A percentile compares a stretch with the other conserved stretches of the same genome.
phyloP scores from a whole-genome alignment of 2,888 invertebrate genomes.

The Orthosia incerta region DNA sequence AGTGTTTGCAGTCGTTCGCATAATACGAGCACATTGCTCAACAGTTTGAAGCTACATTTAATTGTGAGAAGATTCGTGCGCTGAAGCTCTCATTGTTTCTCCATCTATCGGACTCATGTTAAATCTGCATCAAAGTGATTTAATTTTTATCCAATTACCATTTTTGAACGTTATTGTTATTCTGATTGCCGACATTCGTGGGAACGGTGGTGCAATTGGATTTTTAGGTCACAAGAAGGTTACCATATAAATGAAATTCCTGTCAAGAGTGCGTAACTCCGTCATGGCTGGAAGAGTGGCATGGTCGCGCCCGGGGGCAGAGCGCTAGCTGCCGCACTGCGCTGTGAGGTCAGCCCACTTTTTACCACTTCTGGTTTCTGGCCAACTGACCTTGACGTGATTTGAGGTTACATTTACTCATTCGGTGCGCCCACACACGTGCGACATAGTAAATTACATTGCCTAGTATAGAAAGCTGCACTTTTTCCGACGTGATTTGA shows the following conservation, averaged over 20 bases:
- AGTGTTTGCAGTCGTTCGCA: slow-evolving; percentile 62
- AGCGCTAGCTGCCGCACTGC: slow-evolving; percentile 76
- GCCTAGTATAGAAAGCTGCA: slow-evolving; percentile 84
- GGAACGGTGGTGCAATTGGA: slow-evolving; percentile 54
- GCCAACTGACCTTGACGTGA: slow-evolving; percentile 82
- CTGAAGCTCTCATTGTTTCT: slow-evolving; percentile 72
- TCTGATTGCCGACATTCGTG: slow-evolving; percentile 54
- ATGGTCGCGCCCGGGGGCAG: slow-evolving; percentile 49
- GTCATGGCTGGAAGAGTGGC: slow-evolving; percentile 55
- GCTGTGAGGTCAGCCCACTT: slow-evolving; percentile 83
- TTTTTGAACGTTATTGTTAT: slow-evolving; percentile 51
- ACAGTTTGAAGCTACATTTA: slow-evolving; percentile 67
- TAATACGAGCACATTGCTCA: slow-evolving; percentile 68
- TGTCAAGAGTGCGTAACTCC: slow-evolving; percentile 65
- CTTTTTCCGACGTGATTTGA: slow-evolving; percentile 85
- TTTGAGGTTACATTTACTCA: slow-evolving; percentile 85
- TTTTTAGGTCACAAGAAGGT: slow-evolving; percentile 51
- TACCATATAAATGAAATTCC: slow-evolving; percentile 60
- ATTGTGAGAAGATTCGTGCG: slow-evolving; percentile 75
- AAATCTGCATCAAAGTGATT: slow-evolving; percentile 54
- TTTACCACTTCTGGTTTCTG: slow-evolving; percentile 85
- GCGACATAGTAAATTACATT: slow-evolving; percentile 74
- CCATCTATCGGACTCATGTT: slow-evolving; percentile 61
- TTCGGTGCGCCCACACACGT: slow-evolving; percentile 75
- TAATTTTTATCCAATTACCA: slow-evolving; percentile 50